Evolutionary conservation across 2,113 vertebrate species (phyloP), one percentile per base, ranked within the genome.

Genomic region (Pelecanus crispus): DNA sequence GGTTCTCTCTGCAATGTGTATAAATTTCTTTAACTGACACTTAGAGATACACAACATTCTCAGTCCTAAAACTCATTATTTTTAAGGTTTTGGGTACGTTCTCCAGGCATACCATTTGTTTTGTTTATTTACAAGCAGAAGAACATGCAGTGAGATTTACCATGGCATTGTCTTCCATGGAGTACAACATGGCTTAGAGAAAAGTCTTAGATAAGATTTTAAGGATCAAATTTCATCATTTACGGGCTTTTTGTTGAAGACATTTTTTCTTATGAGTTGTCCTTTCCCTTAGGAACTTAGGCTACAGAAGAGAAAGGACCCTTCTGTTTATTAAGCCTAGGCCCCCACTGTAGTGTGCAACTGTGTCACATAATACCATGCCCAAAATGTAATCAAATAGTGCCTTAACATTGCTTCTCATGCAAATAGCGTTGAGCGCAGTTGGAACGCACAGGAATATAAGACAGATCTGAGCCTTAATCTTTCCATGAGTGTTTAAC

Each of bases 401-500:
- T 49, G 47, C 53, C 78, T 72, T 88, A 52, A 81, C 7, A 10
- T 55, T 58, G 24, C 49, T 95, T 91, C 72, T 87, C 59, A 77
- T 85, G 81, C 77, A 92, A 93, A 81, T 89, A 77, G 13, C 44
- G 81, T 32, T 0, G 5, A 74, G n/a, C 32, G 38, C 59, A 49
- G 31, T 80, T 85, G 85, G 47, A 92, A 81, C 2, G 1, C 66
- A 90, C 34, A 45, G 24, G 47, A 88, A 44, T 83, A 82, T 9
- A 21, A 29, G 72, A 75, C 1, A 19, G 44, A 81, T 58, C 59
- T 29, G 47, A 72, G 70, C 62, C 58, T 89, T 90, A 77, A 58
- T 77, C 70, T 94, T 94, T 73, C 44, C 62, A 20, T 17, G n/a
- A 70, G 9, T 70, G 17, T 72, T 96, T 95, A 95, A 80, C 94